A percentile compares a stretch with the other conserved stretches of the same genome.
Evolutionary conservation across 2,888 invertebrate species (phyloP).

Genomic region (Tortrix viridana): DNA sequence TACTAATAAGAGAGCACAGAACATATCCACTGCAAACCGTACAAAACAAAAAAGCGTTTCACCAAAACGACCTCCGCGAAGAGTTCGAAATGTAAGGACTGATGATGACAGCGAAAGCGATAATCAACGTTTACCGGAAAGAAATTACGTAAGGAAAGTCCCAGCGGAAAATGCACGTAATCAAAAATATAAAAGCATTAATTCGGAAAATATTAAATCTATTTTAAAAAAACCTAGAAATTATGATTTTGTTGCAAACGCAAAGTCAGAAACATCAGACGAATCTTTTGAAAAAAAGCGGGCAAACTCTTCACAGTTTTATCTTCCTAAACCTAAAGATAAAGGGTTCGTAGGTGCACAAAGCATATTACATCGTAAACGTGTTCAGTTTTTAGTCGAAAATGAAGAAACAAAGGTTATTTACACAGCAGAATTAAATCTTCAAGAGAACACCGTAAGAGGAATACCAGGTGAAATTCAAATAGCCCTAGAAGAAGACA

Average conservation of each 20-base stretch:
- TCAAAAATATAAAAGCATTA: conserved; percentile 65
- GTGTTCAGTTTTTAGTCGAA: conserved; percentile 89
- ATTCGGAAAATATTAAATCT: conserved; percentile 82
- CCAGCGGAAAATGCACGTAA: conserved; percentile 55
- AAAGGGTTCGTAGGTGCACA: conserved; percentile 60
- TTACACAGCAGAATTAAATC: conserved; percentile 77
- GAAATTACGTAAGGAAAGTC: conserved; percentile 59
- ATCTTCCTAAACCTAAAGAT: conserved; percentile 84
- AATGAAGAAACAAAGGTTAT: conserved; percentile 82
- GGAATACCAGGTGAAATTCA: conserved; percentile 50
- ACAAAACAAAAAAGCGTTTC: conserved; percentile 79
- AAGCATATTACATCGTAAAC: conserved; percentile 84
- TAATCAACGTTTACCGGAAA: conserved; percentile 70
- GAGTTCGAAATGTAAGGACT: conserved; percentile 76
- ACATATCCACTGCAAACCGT: conserved; percentile 61
- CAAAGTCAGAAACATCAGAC: conserved; percentile 61
- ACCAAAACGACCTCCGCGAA: conserved; percentile 86
- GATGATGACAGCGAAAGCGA: conserved; percentile 82
- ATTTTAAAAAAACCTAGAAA: conserved; percentile 84
- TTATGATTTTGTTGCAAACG: conserved; percentile 59
- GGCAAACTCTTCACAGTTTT: conserved; percentile 83
- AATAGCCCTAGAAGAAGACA: conserved; percentile 61
- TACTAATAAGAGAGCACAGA: conserved; percentile 66
- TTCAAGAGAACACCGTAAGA: conserved; percentile 62
- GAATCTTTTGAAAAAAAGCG: conserved; percentile 65